Base-by-base conservation (phyloP, 2,797 vertebrate species). In the Anabacerthia variegaticeps region DNA sequence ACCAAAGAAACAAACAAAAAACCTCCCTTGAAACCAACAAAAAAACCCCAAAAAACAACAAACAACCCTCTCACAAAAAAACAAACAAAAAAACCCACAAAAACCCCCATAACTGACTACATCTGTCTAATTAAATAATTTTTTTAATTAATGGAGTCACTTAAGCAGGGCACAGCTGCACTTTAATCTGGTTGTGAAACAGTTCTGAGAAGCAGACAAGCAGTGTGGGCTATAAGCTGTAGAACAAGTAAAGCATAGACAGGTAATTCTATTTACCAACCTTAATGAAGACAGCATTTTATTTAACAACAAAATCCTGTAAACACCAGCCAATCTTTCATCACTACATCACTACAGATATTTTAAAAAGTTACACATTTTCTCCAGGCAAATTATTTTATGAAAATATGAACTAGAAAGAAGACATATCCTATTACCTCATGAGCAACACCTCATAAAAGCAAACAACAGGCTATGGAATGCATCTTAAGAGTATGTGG, bases 121-220 rank as follows among this genome's bases (percentile, higher is more conserved):
- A 48, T 69, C 5, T 63, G 71, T 43, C 15, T 56, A 79, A 82
- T 81, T 75, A 85, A 85, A 59, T 75, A 56, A 5, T 1, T 22
- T 30, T 26, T 77, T 85, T 39, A 73, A 93, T 92, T 89, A 91
- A 79, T 56, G 37, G 24, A 86, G 54, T 65, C 32, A 49, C 59
- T 92, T 80, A 67, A 96, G 41, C 49, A 82, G 39, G 55, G 55
- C 56, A 30, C 27, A 63, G 52, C 16, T 83, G 61, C 65, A 49
- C 55, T 91, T 93, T 69, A 73, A 77, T 79, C 59, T 66, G 54
- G 23, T 92, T 95, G 80, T 81, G 88, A 95, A 95, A 93, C 59
- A 87, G 34, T 73, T 94, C 59, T 73, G 80, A 93, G 77, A 72
- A 78, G 66, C 62, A 75, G 48, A 82, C 51, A 49, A 89, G 75